Evolutionary conservation across 1,140 invertebrate species (phyloP).

Genomic region (Brachionus rotundiformis): DNA sequence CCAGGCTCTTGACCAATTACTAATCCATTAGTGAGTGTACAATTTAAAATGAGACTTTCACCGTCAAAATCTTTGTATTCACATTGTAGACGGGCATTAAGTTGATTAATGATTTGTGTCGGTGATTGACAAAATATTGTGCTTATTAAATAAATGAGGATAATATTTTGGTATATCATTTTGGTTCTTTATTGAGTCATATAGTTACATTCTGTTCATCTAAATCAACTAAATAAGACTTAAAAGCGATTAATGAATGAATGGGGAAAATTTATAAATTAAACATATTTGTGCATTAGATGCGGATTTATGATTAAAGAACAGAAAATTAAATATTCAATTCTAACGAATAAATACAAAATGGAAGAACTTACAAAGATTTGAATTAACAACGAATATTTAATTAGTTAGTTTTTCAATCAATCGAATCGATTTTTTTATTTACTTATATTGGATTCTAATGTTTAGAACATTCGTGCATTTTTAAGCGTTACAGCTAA

Average conservation of each 20-base stretch:
- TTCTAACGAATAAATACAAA: too few species aligned
- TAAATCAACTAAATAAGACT: background rate
- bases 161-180: background rate
- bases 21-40: background rate
- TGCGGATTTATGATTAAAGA: too few species aligned
- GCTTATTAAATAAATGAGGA: background rate
- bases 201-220: background rate
- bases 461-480: too few species aligned
- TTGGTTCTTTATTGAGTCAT: background rate
- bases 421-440: too few species aligned
- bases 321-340: too few species aligned
- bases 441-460: too few species aligned
- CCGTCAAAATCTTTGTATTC: conserved; percentile 25
- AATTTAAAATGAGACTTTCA: conserved; percentile 15
- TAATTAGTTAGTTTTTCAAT: too few species aligned
- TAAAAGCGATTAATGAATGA: background rate
- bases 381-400: too few species aligned
- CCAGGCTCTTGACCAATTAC: background rate
- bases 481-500: too few species aligned
- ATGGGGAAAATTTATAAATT: too few species aligned
- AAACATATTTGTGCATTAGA: too few species aligned
- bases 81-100: conserved; percentile 12
- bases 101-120: background rate
- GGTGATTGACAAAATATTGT: background rate
- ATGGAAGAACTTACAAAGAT: too few species aligned